phyloP scores from a whole-genome alignment of 1,140 invertebrate species.

The Thaumetopoea pityocampa region DNA sequence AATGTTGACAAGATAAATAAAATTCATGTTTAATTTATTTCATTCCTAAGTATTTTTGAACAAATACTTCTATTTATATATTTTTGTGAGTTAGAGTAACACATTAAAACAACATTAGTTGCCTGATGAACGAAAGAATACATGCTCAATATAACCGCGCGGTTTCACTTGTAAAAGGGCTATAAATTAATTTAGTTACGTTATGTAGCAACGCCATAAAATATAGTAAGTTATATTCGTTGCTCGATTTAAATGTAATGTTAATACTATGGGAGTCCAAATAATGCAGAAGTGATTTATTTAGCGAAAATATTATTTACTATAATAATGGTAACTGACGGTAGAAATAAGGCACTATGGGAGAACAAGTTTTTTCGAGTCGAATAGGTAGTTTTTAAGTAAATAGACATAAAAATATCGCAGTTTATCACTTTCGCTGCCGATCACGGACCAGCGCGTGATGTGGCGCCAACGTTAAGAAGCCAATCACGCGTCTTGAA shows the following conservation, averaged over 20 bases:
- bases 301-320: conserved; percentile 8
- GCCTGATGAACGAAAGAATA: neutral
- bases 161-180: conserved; percentile 2
- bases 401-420: too few relatives aligned
- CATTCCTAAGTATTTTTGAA: too few relatives aligned
- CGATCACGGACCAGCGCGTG: too few relatives aligned
- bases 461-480: too few relatives aligned
- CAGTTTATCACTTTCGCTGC: too few relatives aligned
- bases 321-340: conserved; percentile 4
- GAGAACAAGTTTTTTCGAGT: conserved; percentile 5
- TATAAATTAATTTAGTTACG: neutral
- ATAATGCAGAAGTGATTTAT: conserved; percentile 10
- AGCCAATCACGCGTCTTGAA: too few relatives aligned
- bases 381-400: conserved; percentile 13
- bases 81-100: neutral
- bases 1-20: conserved; percentile 8
- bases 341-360: neutral
- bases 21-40: conserved; percentile 9
- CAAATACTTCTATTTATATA: conserved; percentile 15
- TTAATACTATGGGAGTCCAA: conserved; percentile 10
- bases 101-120: conserved; percentile 6
- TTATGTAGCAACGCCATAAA: conserved; percentile 22
- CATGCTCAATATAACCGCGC: conserved; percentile 3
- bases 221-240: conserved; percentile 15
- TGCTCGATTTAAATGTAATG: conserved; percentile 15